These are phyloP conservation scores for Heterodera schachtii DNA, from an alignment of 1,140 invertebrate species.

Conservation along the genomic window DNA sequence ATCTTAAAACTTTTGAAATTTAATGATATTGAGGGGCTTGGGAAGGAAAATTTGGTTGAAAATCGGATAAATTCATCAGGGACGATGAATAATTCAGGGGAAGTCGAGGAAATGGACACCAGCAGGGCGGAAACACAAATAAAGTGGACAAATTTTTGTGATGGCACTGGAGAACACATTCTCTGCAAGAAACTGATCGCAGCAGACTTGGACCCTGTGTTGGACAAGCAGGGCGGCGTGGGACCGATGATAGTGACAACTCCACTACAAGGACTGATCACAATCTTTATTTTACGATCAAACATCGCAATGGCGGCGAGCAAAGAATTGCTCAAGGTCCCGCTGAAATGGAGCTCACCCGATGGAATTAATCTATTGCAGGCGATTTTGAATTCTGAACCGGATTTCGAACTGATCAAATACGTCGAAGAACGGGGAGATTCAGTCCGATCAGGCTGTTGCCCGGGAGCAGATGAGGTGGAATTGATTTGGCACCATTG, in stretches of 20 bases:
- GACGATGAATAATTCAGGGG: neutral
- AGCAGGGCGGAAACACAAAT: no score
- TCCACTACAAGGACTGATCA: neutral
- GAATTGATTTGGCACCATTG: neutral
- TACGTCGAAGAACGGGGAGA: conserved; percentile 7
- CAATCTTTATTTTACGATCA: neutral
- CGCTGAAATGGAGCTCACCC: neutral
- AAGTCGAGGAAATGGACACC: neutral
- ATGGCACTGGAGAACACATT: neutral
- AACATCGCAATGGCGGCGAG: neutral
- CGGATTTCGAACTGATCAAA: conserved; percentile 9
- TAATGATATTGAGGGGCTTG: neutral
- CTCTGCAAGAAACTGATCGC: neutral
- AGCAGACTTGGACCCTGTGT: neutral
- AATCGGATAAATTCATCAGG: neutral
- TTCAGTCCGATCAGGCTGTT: neutral
- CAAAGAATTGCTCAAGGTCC: neutral
- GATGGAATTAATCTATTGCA: neutral
- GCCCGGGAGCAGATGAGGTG: neutral
- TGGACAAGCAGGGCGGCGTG: neutral
- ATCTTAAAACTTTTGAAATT: no score
- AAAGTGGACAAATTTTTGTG: no score
- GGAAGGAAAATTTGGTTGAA: neutral
- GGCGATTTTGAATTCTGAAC: neutral
- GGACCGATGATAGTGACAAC: neutral